Conservation (phyloP, 2,113 vertebrate species). For the Noturus placidus region DNA sequence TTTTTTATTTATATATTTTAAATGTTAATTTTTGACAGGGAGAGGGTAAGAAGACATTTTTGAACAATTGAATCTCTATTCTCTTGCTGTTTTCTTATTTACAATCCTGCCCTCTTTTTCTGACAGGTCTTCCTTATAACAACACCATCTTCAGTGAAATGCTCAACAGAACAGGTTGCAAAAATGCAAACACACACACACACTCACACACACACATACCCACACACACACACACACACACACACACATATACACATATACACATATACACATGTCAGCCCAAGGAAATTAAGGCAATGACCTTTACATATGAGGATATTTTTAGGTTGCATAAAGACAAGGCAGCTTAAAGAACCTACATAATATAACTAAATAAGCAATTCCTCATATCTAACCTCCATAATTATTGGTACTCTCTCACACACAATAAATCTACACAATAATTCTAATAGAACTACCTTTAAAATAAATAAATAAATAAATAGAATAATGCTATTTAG, state of each 20-base stretch:
- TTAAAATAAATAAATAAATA: background rate
- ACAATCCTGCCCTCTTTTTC: background rate
- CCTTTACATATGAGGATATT: slow-evolving; percentile 32
- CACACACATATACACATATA: background rate
- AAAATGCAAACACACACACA: background rate
- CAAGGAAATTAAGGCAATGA: slow-evolving; percentile 59
- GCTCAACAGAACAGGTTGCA: slow-evolving; percentile 30
- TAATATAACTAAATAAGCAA: background rate
- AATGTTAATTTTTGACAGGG: background rate
- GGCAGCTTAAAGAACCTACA: background rate
- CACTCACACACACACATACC: slow-evolving; percentile 42
- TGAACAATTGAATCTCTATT: background rate
- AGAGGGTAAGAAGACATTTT: background rate
- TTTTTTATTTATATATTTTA: background rate
- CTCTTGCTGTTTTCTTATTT: background rate
- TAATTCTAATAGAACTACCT: background rate
- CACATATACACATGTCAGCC: slow-evolving; percentile 46
- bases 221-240: background rate
- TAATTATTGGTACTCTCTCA: background rate
- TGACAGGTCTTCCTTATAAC: slow-evolving; percentile 34
- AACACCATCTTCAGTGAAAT: background rate
- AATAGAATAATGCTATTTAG: no score
- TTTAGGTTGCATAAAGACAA: background rate
- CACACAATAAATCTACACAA: background rate
- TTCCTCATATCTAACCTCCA: background rate